Base-by-base conservation (phyloP, 2,888 invertebrate genomes). In the Tiliacea citrago region DNA sequence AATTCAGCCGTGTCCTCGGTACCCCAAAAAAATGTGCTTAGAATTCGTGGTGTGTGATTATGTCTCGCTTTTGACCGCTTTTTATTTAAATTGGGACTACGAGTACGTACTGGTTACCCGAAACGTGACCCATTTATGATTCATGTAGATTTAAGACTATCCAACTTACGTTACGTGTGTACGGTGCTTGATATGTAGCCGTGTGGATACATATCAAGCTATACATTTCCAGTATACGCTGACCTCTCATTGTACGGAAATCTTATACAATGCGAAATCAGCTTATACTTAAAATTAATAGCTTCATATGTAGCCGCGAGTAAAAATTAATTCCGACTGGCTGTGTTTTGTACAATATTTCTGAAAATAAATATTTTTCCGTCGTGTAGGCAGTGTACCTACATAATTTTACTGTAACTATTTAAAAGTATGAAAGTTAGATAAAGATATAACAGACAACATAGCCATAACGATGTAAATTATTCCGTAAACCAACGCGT, bases 61-160 rank as follows among this genome's bases (percentile, higher is more conserved):
- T 73, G 75, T 73, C 71, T 83, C 83, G 61, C 69, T 75, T 82
- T 85, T 85, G 84, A 77, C 85, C 85, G 68, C 67, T 85, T 86
- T 84, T 86, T 88, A 89, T 89, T 89, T 87, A 88, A 90, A 90
- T 90, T 89, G 85, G 86, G 85, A 86, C 80, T 88, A 81, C 84
- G 85, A 86, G 79, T 88, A 81, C 84, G 84, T 81, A 86, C 86
- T 85, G 86, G 84, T 78, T 84, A 81, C 87, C 81, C 84, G 79
- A 85, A 83, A 88, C 88, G 88, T 90, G 87, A 88, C 88, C 82
- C 83, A 86, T 85, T 88, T 85, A 82, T 85, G 85, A 88, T 87
- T 86, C 81, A 85, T 77, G 77, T 84, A 83, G 78, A 88, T 88
- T 85, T 86, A 84, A 86, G 84, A 84, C 86, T 87, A 77, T 82